phyloP scores from a whole-genome alignment of 2,797 vertebrate species.

The Glyptemys insculpta region DNA sequence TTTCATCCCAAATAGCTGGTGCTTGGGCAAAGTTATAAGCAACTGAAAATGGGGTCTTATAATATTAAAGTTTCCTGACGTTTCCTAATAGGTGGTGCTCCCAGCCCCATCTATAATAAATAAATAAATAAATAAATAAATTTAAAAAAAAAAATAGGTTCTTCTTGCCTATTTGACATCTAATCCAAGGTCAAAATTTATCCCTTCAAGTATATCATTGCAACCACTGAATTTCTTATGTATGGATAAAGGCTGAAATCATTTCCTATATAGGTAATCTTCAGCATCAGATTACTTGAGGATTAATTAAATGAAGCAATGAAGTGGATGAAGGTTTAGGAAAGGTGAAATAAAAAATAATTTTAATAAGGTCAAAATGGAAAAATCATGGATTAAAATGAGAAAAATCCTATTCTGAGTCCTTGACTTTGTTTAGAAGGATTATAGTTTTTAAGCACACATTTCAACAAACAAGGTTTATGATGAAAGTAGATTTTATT shows the following conservation, averaged over 20 bases:
- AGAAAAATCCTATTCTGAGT: background rate
- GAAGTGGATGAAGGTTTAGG: background rate
- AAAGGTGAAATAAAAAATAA: background rate
- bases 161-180: background rate
- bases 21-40: background rate
- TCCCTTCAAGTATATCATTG: background rate
- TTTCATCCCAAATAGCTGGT: background rate
- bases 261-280: background rate
- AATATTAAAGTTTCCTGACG: background rate
- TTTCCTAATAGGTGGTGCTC: background rate
- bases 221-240: background rate
- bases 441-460: background rate
- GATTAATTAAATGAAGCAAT: background rate
- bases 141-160: background rate
- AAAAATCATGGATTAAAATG: background rate
- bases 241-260: background rate
- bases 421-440: background rate
- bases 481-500: slow-evolving; percentile 22
- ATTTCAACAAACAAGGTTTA: background rate
- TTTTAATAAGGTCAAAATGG: background rate
- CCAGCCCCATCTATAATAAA: background rate
- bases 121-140: too few relatives aligned
- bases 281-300: background rate
- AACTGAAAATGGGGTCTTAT: background rate
- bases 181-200: slow-evolving; percentile 3